Base-by-base conservation (phyloP, 2,113 vertebrate genomes). In the Zingel zingel region DNA sequence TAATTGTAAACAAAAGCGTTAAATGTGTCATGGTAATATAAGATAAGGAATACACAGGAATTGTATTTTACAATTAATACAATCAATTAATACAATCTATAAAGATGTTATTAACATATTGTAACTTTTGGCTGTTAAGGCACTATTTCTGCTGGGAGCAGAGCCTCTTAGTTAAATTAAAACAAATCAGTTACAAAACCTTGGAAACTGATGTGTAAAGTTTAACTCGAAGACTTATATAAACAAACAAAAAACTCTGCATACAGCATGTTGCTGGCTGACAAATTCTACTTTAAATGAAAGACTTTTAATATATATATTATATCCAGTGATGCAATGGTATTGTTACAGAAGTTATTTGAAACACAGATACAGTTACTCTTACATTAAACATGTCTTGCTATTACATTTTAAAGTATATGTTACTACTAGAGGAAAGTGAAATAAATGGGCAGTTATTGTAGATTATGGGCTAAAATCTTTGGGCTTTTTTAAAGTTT, bases 1-100 rank as follows among this genome's bases (percentile, higher is more conserved):
- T 25, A 4, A 51, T 66, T 69, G 77, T 88, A 76, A 91, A 90
- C 88, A 93, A 83, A 83, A 53, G 33, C 33, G 1, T 56, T n/a
- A 4, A 45, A 2, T 19, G 39, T 67, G 16, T 51, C 23, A 36
- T 14, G 10, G 0, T 58, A 14, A 16, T 13, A n/a, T 67, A 10
- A 54, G 21, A 50, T 13, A 15, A 50, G 19, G 45, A 50, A 58
- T 48, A 15, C 56, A 36, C n/a, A 62, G 3, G 14, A 53, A 21
- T 16, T n/a, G n/a, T 45, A 18, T 58, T 63, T 62, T n/a, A 27
- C 50, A 2, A 39, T 54, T 30, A 8, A 12, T 63, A 2, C 1
- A 43, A 33, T 33, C 2, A 2, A 39, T 54, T 30, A 8, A 12
- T 63, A 2, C 1, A 43, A 33, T 33, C 2, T 13, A 5, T 59